Evolutionary conservation across 2,113 vertebrate species (phyloP).

Genomic region (Phoenicopterus ruber): DNA sequence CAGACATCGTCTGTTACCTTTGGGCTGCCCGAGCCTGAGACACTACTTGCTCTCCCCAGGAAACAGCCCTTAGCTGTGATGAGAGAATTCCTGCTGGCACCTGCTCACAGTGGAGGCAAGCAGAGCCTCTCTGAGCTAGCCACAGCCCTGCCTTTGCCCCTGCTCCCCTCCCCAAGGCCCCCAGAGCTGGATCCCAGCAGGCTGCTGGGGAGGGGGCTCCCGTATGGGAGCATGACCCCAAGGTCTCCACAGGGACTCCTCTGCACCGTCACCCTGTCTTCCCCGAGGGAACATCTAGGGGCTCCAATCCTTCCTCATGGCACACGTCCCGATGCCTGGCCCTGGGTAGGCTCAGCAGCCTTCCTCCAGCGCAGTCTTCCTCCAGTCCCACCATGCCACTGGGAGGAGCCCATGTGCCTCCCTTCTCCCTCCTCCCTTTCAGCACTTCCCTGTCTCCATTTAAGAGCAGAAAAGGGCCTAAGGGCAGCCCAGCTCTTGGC

Average conservation of each 20-base stretch:
- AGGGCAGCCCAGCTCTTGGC: neutral
- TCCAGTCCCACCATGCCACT: neutral
- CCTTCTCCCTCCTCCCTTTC: neutral
- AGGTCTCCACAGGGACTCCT: neutral
- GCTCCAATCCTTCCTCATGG: neutral
- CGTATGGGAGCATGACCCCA: neutral
- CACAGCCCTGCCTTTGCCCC: neutral
- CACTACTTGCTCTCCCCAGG: neutral
- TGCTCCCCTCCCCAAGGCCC: neutral
- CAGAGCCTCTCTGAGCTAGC: constrained; percentile 54
- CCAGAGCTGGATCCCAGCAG: neutral
- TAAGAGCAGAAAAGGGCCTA: neutral
- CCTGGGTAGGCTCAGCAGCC: neutral
- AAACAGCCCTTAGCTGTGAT: constrained; percentile 47
- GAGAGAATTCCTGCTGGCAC: constrained; percentile 36
- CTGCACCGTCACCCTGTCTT: neutral
- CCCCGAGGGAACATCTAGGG: neutral
- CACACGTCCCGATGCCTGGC: neutral
- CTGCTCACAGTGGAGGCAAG: neutral
- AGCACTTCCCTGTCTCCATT: neutral
- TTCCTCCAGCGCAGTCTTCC: neutral
- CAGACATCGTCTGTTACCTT: neutral
- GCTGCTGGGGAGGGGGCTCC: neutral
- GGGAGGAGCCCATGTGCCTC: neutral
- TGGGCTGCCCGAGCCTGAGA: neutral